A percentile compares a stretch with the other conserved stretches of the same genome.
These are phyloP conservation scores for Spilosoma lubricipeda DNA, from an alignment of 2,888 invertebrate species.

Conservation along the genomic window DNA sequence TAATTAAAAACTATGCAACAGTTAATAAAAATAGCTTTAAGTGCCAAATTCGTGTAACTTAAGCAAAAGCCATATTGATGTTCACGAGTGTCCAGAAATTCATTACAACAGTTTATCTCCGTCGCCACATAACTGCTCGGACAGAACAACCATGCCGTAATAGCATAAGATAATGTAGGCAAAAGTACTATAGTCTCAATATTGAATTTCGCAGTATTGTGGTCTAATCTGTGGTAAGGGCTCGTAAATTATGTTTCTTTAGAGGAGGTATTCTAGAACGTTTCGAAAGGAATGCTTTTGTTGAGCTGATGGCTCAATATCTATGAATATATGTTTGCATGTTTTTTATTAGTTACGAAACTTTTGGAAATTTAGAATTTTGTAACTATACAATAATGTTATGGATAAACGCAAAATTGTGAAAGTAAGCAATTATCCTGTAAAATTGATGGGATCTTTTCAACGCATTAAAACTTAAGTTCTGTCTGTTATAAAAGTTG, in stretches of 20 bases:
- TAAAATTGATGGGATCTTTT: background rate
- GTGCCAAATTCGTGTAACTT: slow-evolving; percentile 6
- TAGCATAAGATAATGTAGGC: slow-evolving; percentile 49
- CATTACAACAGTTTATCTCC: slow-evolving; percentile 61
- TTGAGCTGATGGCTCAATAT: background rate
- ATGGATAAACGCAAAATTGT: background rate
- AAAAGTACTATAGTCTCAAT: slow-evolving; percentile 38
- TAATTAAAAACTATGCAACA: too few species aligned
- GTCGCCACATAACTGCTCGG: slow-evolving; percentile 56
- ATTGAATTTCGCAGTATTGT: slow-evolving; percentile 26
- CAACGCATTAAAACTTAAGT: background rate
- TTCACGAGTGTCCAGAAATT: slow-evolving; percentile 57
- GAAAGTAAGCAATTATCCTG: background rate
- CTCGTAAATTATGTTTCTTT: slow-evolving; percentile 15
- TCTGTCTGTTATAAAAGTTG: too few species aligned
- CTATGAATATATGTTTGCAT: background rate
- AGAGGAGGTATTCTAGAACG: background rate
- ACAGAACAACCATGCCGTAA: slow-evolving; percentile 51
- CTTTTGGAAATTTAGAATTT: background rate
- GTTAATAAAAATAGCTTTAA: background rate
- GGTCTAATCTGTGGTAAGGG: slow-evolving; percentile 26
- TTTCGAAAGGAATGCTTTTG: slow-evolving; percentile 10
- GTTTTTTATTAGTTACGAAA: background rate
- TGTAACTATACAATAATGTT: background rate
- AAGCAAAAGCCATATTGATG: slow-evolving; percentile 17